phyloP scores from a whole-genome alignment of 2,113 vertebrate genomes.

The Salminus brasiliensis region DNA sequence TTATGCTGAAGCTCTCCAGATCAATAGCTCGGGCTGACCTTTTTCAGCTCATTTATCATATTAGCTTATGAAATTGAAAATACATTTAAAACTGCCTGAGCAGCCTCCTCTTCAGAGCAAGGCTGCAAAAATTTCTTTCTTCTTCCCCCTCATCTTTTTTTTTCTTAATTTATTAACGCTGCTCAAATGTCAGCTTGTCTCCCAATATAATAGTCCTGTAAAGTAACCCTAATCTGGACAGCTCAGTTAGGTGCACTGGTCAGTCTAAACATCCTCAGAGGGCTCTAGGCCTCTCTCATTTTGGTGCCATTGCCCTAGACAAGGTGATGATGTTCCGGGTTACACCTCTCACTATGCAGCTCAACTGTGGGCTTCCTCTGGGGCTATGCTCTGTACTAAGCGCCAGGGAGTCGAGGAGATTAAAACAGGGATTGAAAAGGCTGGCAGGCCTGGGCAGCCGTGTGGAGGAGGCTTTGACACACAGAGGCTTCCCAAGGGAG shows the following conservation, averaged over 20 bases:
- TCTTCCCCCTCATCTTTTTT: not conserved
- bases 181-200: slow-evolving; percentile 14
- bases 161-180: slow-evolving; percentile 20
- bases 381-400: slow-evolving; percentile 57
- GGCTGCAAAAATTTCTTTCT: not conserved
- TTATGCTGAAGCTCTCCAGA: not conserved
- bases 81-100: not conserved
- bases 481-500: slow-evolving; percentile 34
- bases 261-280: slow-evolving; percentile 64
- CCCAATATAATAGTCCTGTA: not conserved
- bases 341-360: slow-evolving; percentile 66
- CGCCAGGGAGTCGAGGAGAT: slow-evolving; percentile 52
- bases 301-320: slow-evolving; percentile 67
- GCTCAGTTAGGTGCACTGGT: slow-evolving; percentile 4
- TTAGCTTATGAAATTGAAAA: slow-evolving; percentile 29
- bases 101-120: not conserved
- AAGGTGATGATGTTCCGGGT: slow-evolving; percentile 68
- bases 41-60: slow-evolving; percentile 41
- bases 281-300: slow-evolving; percentile 62
- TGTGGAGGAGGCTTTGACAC: slow-evolving; percentile 42
- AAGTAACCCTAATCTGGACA: slow-evolving; percentile 1
- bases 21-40: slow-evolving; percentile 27
- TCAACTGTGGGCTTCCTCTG: slow-evolving; percentile 48
- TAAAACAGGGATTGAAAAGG: slow-evolving; percentile 48
- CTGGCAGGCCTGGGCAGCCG: slow-evolving; percentile 32